Conservation (phyloP, 2,888 invertebrate genomes). For the Pandemis heparana region DNA sequence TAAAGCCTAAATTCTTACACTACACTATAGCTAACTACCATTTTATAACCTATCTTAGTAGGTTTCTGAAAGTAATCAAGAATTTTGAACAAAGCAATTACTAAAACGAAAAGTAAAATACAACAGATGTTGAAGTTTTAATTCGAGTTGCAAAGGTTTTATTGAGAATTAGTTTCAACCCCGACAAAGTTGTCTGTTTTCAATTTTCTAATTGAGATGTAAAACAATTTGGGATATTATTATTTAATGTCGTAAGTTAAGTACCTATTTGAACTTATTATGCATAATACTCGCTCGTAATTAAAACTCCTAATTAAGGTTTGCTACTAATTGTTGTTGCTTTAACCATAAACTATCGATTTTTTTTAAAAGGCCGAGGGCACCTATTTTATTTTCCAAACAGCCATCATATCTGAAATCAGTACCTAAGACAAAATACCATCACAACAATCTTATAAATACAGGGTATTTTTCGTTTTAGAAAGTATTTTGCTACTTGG, state of each 20-base stretch:
- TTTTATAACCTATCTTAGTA: not conserved
- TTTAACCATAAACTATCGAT: no score
- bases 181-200: constrained; percentile 22
- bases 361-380: no score
- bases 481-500: no score
- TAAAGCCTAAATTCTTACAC: not conserved
- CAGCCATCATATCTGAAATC: no score
- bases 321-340: no score
- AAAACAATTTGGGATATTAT: constrained; percentile 10
- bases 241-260: not conserved
- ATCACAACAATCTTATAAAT: no score
- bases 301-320: no score
- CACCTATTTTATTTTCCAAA: not conserved
- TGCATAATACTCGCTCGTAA: no score
- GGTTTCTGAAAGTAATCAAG: constrained; percentile 28
- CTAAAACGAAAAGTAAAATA: constrained; percentile 33
- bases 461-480: no score
- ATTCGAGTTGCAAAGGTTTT: constrained; percentile 27
- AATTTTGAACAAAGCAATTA: constrained; percentile 33
- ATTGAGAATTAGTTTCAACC: constrained; percentile 32
- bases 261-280: not conserved
- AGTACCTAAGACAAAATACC: no score
- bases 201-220: constrained; percentile 19
- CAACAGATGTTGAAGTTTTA: constrained; percentile 35
- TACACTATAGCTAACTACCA: not conserved